A percentile compares a stretch with the other conserved stretches of the same genome.
Evolutionary conservation across 2,888 invertebrate species (phyloP).

Genomic region (Aphelenchoides bicaudatus): DNA sequence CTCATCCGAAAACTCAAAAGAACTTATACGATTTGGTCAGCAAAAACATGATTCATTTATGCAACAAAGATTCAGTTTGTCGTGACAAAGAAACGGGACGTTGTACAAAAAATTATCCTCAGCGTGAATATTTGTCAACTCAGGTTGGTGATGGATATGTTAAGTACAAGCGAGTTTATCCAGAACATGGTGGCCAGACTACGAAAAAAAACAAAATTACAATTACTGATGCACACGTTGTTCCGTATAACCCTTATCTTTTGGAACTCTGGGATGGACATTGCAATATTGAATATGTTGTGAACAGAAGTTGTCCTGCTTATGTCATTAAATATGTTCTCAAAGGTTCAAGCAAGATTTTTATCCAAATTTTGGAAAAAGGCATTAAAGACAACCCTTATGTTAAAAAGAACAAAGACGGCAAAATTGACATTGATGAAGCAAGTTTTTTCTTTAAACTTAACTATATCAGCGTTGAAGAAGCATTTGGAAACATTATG

Average conservation of each 20-base stretch:
- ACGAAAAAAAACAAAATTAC: neutral
- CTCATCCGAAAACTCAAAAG: neutral
- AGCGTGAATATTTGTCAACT: neutral
- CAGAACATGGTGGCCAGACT: neutral
- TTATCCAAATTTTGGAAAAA: neutral
- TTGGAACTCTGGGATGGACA: neutral
- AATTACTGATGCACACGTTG: conserved; percentile 2
- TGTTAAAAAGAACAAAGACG: neutral
- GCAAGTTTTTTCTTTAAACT: neutral
- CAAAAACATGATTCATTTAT: neutral
- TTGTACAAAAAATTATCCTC: neutral
- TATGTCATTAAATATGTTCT: conserved; percentile 15
- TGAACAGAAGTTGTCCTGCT: neutral
- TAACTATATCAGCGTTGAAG: conserved; percentile 2
- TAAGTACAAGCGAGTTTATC: neutral
- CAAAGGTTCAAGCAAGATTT: conserved; percentile 4
- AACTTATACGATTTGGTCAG: neutral
- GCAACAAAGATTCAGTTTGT: conserved; percentile 1
- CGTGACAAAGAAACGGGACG: neutral
- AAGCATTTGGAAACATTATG: neutral
- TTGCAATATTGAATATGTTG: neutral
- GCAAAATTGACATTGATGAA: neutral
- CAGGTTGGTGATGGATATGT: neutral
- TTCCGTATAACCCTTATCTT: conserved; percentile 15
- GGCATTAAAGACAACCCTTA: neutral